phyloP scores from a whole-genome alignment of 2,113 vertebrate species.

The Rhinichthys klamathensis region DNA sequence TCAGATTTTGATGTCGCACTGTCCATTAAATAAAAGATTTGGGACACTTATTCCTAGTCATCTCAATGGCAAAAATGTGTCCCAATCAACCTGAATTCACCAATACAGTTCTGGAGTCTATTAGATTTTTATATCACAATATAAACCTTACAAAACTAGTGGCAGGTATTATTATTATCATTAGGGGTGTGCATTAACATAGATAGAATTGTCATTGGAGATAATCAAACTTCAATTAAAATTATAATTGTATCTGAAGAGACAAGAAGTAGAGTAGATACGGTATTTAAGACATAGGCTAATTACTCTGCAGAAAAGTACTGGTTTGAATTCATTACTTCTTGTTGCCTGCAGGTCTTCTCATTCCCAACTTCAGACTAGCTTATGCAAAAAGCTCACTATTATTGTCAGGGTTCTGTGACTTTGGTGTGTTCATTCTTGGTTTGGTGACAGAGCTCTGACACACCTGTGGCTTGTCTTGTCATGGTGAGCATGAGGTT shows the following conservation, averaged over 20 bases:
- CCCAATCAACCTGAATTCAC: no score
- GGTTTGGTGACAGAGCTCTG: no score
- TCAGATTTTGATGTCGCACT: background rate
- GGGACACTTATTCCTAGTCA: no score
- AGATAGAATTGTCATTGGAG: background rate
- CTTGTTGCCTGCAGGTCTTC: background rate
- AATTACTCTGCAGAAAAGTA: background rate
- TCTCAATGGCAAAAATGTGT: no score
- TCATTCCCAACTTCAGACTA: no score
- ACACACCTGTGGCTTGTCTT: no score
- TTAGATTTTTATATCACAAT: background rate
- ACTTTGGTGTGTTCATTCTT: no score
- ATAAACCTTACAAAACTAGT: background rate
- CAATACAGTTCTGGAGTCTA: no score
- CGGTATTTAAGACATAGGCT: background rate
- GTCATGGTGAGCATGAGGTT: no score
- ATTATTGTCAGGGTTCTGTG: background rate
- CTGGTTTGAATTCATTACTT: background rate
- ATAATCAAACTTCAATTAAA: background rate
- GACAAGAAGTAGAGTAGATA: background rate
- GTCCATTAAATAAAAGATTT: background rate
- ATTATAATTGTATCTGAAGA: background rate
- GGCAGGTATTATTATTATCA: no score
- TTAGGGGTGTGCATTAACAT: no score
- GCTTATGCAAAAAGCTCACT: background rate